phyloP scores from a whole-genome alignment of 2,113 vertebrate genomes.

The Rafetus swinhoei region DNA sequence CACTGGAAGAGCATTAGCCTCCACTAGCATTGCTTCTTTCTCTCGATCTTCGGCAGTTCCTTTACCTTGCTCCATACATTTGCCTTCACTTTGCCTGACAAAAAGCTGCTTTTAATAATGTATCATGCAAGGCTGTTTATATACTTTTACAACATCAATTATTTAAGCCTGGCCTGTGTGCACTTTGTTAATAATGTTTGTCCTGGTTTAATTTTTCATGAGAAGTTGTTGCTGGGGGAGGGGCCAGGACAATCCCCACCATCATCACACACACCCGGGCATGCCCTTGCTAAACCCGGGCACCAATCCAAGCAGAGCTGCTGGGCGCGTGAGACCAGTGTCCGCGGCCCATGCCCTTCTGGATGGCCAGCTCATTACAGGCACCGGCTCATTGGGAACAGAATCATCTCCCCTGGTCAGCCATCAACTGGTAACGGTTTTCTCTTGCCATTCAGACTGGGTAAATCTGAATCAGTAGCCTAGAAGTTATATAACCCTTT shows the following conservation, averaged over 20 bases:
- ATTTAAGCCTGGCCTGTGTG: slow-evolving; percentile 51
- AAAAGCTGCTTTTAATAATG: slow-evolving; percentile 70
- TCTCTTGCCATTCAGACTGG: neutral
- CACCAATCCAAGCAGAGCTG: neutral
- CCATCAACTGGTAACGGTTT: neutral
- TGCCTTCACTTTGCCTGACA: slow-evolving; percentile 63
- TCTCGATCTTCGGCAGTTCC: neutral
- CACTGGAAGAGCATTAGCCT: fast-evolving
- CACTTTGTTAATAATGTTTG: slow-evolving; percentile 54
- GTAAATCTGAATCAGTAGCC: neutral
- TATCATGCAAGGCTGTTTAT: slow-evolving; percentile 35
- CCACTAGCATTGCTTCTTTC: neutral
- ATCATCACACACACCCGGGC: too few relatives aligned
- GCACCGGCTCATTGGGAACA: neutral
- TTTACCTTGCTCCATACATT: slow-evolving; percentile 28
- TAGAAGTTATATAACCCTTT: neutral
- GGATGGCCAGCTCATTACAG: fast-evolving
- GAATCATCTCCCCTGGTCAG: fast-evolving
- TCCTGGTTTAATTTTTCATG: slow-evolving; percentile 24
- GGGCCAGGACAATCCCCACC: fast-evolving
- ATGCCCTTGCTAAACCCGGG: neutral
- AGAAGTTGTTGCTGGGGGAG: neutral
- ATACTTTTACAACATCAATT: slow-evolving; percentile 62
- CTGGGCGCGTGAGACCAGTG: neutral
- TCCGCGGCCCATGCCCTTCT: neutral